phyloP scores from a whole-genome alignment of 37 sponge, comb jelly and placozoan species.

The Ephydatia muelleri region DNA sequence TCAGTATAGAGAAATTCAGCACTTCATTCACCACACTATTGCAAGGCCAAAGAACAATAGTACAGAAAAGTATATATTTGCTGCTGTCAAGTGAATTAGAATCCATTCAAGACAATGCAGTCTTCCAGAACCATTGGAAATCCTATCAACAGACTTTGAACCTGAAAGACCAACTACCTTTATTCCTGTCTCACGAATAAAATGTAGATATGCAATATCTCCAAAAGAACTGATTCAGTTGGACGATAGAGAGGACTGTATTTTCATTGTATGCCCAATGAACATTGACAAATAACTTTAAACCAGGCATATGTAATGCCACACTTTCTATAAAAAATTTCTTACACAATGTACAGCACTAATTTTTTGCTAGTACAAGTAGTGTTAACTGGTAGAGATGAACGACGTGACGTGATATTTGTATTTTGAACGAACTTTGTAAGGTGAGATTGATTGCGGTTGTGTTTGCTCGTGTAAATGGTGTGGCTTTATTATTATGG shows the following conservation, averaged over 20 bases:
- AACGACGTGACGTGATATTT: too few species aligned
- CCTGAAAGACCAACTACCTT: neutral
- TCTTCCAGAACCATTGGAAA: neutral
- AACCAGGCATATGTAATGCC: neutral
- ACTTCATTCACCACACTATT: neutral
- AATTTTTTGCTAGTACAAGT: too few species aligned
- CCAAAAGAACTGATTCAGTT: neutral
- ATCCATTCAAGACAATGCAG: neutral
- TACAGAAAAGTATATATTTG: neutral
- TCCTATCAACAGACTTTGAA: neutral
- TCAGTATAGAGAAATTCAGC: neutral
- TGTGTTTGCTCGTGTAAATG: too few species aligned
- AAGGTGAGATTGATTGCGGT: too few species aligned
- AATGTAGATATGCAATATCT: conserved; percentile 1
- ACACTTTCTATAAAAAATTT: neutral
- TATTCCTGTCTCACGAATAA: neutral
- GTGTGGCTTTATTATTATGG: too few species aligned
- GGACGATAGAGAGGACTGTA: neutral
- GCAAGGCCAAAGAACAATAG: neutral
- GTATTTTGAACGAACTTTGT: too few species aligned
- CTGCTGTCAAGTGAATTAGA: neutral
- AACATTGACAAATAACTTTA: neutral
- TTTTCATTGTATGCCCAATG: neutral
- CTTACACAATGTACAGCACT: too few species aligned
- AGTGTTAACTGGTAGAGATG: too few species aligned